Evolutionary conservation across 2,888 invertebrate species (phyloP).

Genomic region (Megastigmus dorsalis): DNA sequence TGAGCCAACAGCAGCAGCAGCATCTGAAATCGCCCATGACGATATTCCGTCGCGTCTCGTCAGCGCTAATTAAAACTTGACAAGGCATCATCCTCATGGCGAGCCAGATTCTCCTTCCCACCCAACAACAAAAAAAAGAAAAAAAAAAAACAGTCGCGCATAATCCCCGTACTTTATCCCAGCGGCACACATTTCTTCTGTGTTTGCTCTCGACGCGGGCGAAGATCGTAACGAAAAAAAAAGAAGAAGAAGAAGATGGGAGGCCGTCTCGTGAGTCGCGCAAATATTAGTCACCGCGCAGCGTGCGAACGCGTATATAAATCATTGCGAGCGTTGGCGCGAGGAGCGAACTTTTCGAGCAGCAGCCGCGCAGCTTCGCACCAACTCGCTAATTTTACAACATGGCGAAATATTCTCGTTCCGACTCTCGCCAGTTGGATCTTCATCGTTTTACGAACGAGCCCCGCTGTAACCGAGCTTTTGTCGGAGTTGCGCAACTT

Average conservation of each 20-base stretch:
- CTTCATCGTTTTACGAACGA: too few relatives aligned
- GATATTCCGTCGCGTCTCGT: slow-evolving; percentile 16
- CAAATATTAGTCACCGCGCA: slow-evolving; percentile 49
- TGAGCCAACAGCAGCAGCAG: too few relatives aligned
- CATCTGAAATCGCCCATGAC: too few relatives aligned
- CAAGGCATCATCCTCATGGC: background rate
- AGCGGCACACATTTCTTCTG: slow-evolving; percentile 11
- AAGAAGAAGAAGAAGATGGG: too few relatives aligned
- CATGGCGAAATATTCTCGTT: too few relatives aligned
- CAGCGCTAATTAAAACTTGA: slow-evolving; percentile 12
- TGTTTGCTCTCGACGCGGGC: background rate
- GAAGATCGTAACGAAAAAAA: background rate
- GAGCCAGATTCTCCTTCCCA: background rate
- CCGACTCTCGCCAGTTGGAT: too few relatives aligned
- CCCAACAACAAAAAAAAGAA: too few relatives aligned
- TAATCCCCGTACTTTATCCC: background rate
- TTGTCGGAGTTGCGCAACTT: too few relatives aligned
- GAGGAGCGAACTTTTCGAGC: background rate
- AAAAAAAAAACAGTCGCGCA: background rate
- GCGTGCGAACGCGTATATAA: too few relatives aligned
- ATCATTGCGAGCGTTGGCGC: slow-evolving; percentile 15
- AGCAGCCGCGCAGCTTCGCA: too few relatives aligned
- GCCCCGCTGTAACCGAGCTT: too few relatives aligned
- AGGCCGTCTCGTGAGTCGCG: background rate
- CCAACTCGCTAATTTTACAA: slow-evolving; percentile 18